Evolutionary conservation across 2,888 invertebrate genomes (phyloP).

Genomic region (Eurytoma californica): DNA sequence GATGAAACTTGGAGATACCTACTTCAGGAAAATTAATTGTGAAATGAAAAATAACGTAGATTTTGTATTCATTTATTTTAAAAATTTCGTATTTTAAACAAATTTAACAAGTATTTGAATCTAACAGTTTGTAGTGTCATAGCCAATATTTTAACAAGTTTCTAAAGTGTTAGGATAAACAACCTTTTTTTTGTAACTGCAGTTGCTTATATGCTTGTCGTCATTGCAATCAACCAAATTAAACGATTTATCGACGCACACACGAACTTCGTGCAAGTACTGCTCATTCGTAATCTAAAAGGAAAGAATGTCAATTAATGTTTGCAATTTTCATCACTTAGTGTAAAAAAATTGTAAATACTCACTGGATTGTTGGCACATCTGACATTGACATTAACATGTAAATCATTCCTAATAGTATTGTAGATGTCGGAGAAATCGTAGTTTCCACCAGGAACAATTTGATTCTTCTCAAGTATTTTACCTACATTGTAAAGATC

Average conservation of each 20-base stretch:
- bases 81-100: too few species aligned
- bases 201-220: not conserved
- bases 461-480: not conserved
- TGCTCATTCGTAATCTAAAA: conserved; percentile 21
- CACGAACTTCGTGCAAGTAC: conserved; percentile 3
- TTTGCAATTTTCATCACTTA: too few species aligned
- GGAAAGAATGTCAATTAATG: not conserved
- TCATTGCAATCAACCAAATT: conserved; percentile 3
- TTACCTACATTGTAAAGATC: not conserved
- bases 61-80: too few species aligned
- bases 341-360: too few species aligned
- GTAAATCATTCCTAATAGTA: not conserved
- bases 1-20: too few species aligned
- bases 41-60: too few species aligned
- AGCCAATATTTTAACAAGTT: not conserved
- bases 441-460: conserved; percentile 9
- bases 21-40: too few species aligned
- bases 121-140: too few species aligned
- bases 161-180: conserved; percentile 8
- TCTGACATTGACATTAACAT: not conserved
- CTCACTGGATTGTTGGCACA: conserved; percentile 21
- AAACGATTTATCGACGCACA: conserved; percentile 38
- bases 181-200: not conserved
- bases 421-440: not conserved
- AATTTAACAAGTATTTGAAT: too few species aligned